phyloP scores from a whole-genome alignment of 2,888 invertebrate species.

The Acleris laterana region DNA sequence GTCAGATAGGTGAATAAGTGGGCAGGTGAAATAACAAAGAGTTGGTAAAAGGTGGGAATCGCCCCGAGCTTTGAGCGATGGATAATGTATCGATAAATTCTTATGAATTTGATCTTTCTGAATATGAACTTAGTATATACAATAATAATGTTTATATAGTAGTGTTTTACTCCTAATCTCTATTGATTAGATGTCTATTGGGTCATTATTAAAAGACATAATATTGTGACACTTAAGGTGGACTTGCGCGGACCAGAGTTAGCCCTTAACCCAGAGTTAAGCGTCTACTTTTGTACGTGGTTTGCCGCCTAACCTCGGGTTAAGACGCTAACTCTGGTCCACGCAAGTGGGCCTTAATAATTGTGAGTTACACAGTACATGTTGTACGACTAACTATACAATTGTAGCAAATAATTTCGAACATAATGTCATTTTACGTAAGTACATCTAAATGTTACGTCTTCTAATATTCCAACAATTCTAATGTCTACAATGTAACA shows the following conservation, averaged over 20 bases:
- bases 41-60: no score
- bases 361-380: no score
- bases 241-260: no score
- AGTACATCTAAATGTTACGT: background rate
- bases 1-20: no score
- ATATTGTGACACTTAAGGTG: background rate
- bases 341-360: no score
- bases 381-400: background rate
- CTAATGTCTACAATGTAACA: background rate
- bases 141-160: conserved; percentile 6
- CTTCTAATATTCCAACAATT: background rate
- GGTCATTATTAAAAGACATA: background rate
- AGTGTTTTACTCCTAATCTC: conserved; percentile 29
- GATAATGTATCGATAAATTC: background rate
- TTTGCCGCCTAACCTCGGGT: no score
- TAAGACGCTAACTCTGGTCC: no score
- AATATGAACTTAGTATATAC: background rate
- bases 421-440: background rate
- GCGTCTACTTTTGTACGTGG: no score
- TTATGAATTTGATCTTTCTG: background rate
- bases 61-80: no score
- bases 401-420: background rate
- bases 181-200: conserved; percentile 23
- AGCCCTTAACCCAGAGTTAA: no score
- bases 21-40: no score